Evolutionary conservation across 2,888 invertebrate species (phyloP).

Genomic region (Calliphora vomitoria): DNA sequence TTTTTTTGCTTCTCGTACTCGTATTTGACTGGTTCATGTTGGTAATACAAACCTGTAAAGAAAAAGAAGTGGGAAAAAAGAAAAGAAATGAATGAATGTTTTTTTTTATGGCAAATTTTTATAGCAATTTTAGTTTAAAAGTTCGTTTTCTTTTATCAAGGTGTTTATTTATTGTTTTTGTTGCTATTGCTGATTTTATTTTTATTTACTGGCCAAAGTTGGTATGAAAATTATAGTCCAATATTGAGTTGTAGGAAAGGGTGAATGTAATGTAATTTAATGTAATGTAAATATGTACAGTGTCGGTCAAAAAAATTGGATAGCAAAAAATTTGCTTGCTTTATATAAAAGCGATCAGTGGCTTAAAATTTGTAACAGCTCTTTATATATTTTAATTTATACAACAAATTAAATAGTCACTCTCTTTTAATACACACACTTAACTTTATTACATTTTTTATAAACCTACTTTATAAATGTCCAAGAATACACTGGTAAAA

Average conservation of each 20-base stretch:
- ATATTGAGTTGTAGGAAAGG: conserved; percentile 16
- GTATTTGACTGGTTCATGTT: conserved; percentile 51
- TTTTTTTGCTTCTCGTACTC: conserved; percentile 16
- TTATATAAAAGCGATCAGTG: no score
- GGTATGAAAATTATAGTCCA: conserved; percentile 34
- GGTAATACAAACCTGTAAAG: conserved; percentile 71
- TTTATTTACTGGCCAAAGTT: conserved; percentile 31
- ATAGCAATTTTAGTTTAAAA: conserved; percentile 67
- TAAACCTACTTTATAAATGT: no score
- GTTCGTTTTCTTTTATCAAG: conserved; percentile 63
- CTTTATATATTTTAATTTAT: no score
- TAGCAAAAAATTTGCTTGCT: no score
- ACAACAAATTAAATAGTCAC: no score
- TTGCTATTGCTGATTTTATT: not conserved
- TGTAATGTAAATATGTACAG: conserved; percentile 29
- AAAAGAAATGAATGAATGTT: conserved; percentile 57
- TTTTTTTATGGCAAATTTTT: conserved; percentile 56
- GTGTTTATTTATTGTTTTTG: conserved; percentile 69
- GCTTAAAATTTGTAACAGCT: no score
- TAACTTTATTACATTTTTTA: no score
- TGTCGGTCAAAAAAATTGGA: no score
- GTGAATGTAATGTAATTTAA: conserved; percentile 26
- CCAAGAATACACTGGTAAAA: no score
- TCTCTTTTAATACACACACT: no score
- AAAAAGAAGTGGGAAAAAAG: conserved; percentile 45